A percentile compares a stretch with the other conserved stretches of the same genome.
Evolutionary conservation across 2,113 vertebrate genomes (phyloP).

Genomic region (Archocentrus centrarchus): DNA sequence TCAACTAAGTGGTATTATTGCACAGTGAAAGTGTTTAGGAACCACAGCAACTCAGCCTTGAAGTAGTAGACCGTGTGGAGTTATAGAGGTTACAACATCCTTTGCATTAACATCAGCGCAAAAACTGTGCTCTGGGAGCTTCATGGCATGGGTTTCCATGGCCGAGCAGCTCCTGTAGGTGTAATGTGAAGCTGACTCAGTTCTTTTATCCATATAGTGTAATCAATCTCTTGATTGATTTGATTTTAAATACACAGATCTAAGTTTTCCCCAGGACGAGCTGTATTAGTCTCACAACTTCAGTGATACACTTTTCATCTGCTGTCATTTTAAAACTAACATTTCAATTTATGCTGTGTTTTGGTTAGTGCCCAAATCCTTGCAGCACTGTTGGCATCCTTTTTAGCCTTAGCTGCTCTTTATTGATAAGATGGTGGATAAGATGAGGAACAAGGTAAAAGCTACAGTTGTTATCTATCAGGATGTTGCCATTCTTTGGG

Average conservation of each 20-base stretch:
- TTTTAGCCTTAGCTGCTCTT: not conserved
- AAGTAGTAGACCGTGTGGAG: rapidly evolving
- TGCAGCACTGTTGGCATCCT: not conserved
- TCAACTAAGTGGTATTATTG: not conserved
- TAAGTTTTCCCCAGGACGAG: not conserved
- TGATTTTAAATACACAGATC: not conserved
- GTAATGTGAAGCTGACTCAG: not conserved
- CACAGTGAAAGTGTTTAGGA: not conserved
- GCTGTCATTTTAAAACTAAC: rapidly evolving
- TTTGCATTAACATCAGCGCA: not conserved
- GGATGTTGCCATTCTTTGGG: not conserved
- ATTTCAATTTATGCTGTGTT: not conserved
- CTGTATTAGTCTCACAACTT: not conserved
- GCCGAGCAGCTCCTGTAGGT: not conserved
- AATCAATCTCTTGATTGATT: not conserved
- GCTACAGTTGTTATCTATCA: not conserved
- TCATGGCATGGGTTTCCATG: not conserved
- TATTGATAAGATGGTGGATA: not conserved
- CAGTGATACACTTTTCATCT: not conserved
- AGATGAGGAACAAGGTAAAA: not conserved
- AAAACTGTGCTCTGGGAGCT: rapidly evolving
- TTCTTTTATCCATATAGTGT: not conserved
- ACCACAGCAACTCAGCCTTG: not conserved
- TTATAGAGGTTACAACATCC: not conserved
- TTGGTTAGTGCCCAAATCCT: not conserved